Evolutionary conservation across 2,113 vertebrate genomes (phyloP).

Genomic region (Chionodraco myersi): DNA sequence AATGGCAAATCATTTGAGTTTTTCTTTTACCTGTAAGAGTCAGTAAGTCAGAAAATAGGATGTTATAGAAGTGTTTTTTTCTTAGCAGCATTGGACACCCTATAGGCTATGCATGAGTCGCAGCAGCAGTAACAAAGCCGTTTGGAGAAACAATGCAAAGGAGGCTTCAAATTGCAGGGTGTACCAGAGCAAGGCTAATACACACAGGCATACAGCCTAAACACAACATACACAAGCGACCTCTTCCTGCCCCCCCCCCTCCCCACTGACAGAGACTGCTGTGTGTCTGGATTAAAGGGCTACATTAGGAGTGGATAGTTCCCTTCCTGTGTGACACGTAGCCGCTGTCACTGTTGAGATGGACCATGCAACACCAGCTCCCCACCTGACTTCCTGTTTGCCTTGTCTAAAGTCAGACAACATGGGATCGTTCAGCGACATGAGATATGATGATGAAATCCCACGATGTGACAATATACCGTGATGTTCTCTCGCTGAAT

Average conservation of each 20-base stretch:
- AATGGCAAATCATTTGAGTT: not conserved
- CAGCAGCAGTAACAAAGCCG: not conserved
- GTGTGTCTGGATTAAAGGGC: slow-evolving; percentile 70
- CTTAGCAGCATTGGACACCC: slow-evolving; percentile 1
- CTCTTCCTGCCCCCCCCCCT: slow-evolving; percentile 36
- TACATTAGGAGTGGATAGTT: slow-evolving; percentile 44
- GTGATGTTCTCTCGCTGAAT: slow-evolving; percentile 42
- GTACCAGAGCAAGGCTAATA: not conserved
- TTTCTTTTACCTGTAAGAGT: slow-evolving; percentile 25
- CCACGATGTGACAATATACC: slow-evolving; percentile 40
- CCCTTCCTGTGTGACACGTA: slow-evolving; percentile 49
- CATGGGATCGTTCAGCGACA: slow-evolving; percentile 76
- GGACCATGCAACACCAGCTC: slow-evolving; percentile 51
- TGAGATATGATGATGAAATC: slow-evolving; percentile 68
- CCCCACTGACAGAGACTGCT: slow-evolving; percentile 58
- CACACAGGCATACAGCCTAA: not conserved
- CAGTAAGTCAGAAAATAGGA: slow-evolving; percentile 6
- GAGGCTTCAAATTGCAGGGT: slow-evolving; percentile 33
- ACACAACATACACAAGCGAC: slow-evolving; percentile 29
- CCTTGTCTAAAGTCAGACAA: slow-evolving; percentile 79
- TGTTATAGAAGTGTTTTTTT: slow-evolving; percentile 4
- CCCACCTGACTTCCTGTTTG: slow-evolving; percentile 83
- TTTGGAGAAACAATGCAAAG: not conserved
- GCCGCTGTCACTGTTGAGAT: slow-evolving; percentile 55
- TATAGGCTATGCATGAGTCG: slow-evolving; percentile 11